Base-by-base conservation (phyloP, 2,797 vertebrate species). In the Huso huso region DNA sequence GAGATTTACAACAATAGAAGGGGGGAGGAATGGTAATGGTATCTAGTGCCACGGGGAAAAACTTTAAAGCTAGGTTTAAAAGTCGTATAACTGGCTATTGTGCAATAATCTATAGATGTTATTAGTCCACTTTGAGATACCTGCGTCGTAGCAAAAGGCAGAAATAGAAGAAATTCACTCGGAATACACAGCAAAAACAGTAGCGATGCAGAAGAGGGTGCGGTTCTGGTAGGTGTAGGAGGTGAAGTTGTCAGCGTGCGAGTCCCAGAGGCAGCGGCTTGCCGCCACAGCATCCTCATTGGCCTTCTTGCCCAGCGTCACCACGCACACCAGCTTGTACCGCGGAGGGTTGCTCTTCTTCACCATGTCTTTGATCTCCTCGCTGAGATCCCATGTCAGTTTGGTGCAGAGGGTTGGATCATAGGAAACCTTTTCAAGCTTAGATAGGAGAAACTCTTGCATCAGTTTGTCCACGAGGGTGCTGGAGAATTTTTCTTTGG, bases 241-340 rank as follows among this genome's bases (percentile, higher is more conserved):
- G 18, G 63, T 13, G 4, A 71, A 73, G 9, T 69, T 74, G 48
- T 81, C 81, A 5, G 75, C 62, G 1, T 70, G 53, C 0, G 37
- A 65, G 49, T 81, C 71, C 74, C 70, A 71, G 6, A 78, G 76
- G 53, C 68, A 76, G 8, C 72, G 70, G 53, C 79, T 81, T 60
- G 69, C 73, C 65, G 79, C 67, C 8, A 57, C 53, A 13, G 65
- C 1, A 2, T 70, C 66, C 59, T 71, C 77, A 48, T 37, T 53
- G 9, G 62, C 62, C 66, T 65, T 71, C 63, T 71, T 73, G 4
- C 71, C 48, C 0, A 69, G 65, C 9, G 70, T 72, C 63, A 74
- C 12, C 0, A 66, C 71, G 61, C 75, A 74, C 10, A 66, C 67
- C 49, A 78, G 72, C 66, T 77, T 77, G 62, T 72, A 75, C 8